These are phyloP conservation scores for Aleiodes alternator DNA, from an alignment of 2,888 invertebrate species.

Conservation along the genomic window DNA sequence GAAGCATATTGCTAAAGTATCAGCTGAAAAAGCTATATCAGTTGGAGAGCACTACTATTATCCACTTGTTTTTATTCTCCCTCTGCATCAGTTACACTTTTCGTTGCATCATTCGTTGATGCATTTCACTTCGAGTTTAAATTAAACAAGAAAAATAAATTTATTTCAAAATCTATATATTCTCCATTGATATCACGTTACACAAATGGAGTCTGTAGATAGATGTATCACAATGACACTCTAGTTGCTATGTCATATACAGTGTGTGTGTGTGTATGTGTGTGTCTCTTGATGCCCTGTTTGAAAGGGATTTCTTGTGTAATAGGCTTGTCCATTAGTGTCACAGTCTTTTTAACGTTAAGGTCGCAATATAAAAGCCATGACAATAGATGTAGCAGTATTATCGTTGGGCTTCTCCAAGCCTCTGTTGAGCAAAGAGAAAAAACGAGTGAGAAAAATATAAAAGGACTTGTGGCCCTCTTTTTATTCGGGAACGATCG, in stretches of 20 bases:
- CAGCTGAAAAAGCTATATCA: too few species aligned
- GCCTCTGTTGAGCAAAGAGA: constrained; percentile 8
- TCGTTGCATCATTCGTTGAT: too few species aligned
- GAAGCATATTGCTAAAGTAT: too few species aligned
- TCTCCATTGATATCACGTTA: background rate
- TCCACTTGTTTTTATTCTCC: too few species aligned
- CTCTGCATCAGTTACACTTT: too few species aligned
- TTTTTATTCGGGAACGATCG: constrained; percentile 35
- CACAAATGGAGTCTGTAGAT: constrained; percentile 6
- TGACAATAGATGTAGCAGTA: constrained; percentile 9
- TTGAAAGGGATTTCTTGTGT: constrained; percentile 18
- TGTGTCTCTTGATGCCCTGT: constrained; percentile 15
- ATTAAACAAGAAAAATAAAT: background rate
- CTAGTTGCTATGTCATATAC: too few species aligned
- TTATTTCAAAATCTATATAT: background rate
- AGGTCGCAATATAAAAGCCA: constrained; percentile 22
- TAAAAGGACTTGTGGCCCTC: constrained; percentile 22
- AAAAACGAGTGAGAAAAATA: constrained; percentile 23
- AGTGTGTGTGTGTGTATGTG: background rate
- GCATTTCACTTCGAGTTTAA: too few species aligned
- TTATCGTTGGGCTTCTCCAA: constrained; percentile 1
- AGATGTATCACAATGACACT: background rate
- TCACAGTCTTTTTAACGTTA: constrained; percentile 22
- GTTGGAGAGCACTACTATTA: too few species aligned
- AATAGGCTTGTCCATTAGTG: constrained; percentile 23